Evolutionary conservation across 2,797 vertebrate genomes (phyloP).

Genomic region (Acrossocheilus wenchowensis): DNA sequence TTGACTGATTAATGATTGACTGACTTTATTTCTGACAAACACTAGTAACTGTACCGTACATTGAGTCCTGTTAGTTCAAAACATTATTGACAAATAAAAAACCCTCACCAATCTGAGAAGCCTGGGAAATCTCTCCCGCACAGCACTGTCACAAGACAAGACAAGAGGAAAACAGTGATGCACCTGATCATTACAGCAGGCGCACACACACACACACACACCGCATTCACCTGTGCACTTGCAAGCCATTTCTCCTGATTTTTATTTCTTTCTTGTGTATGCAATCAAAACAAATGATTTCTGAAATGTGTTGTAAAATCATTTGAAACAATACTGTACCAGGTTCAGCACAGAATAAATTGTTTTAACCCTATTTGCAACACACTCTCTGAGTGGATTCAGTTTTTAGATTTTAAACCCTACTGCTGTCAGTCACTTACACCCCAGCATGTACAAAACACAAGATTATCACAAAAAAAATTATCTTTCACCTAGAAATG

Average conservation of each 20-base stretch:
- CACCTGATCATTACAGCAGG: background rate
- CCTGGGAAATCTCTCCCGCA: conserved; percentile 79
- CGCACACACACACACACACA: background rate
- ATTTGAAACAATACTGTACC: background rate
- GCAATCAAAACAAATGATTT: background rate
- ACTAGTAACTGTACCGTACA: background rate
- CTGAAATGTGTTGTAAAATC: background rate
- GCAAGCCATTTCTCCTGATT: background rate
- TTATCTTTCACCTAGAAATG: background rate
- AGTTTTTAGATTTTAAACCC: conserved; percentile 31
- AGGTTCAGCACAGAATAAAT: too few species aligned
- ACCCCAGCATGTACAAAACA: conserved; percentile 67
- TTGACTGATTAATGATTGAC: conserved; percentile 27
- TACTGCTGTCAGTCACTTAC: conserved; percentile 34
- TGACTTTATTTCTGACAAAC: conserved; percentile 12
- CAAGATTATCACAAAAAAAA: conserved; percentile 44
- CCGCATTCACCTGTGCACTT: background rate
- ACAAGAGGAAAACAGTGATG: conserved; percentile 30
- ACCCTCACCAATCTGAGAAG: conserved; percentile 59
- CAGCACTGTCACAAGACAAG: conserved; percentile 69
- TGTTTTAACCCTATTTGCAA: background rate
- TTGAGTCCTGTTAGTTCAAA: conserved; percentile 59
- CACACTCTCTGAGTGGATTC: background rate
- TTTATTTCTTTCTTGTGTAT: background rate
- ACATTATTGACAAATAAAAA: conserved; percentile 73